A percentile compares a stretch with the other conserved stretches of the same genome.
Conservation (phyloP, 2,113 vertebrate genomes). For the Pseudois nayaur region DNA sequence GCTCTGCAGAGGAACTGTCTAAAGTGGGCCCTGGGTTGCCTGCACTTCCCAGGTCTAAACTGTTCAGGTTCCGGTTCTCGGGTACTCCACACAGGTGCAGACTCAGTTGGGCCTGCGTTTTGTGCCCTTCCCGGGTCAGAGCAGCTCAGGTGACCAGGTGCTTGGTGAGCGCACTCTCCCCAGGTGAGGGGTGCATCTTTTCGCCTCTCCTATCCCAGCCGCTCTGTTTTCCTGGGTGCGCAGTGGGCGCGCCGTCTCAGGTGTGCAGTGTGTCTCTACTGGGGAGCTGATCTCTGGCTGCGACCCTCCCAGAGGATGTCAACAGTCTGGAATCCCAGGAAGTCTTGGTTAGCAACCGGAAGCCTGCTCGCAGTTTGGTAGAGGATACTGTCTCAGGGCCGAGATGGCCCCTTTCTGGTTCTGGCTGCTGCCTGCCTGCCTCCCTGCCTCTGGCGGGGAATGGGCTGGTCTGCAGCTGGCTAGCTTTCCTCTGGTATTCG, state of each 20-base stretch:
- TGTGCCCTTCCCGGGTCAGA: not conserved
- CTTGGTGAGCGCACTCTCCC: not conserved
- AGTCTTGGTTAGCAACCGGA: not conserved
- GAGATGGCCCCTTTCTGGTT: not conserved
- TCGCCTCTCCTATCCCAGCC: not conserved
- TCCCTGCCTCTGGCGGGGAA: not conserved
- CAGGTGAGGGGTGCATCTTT: not conserved
- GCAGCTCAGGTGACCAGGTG: not conserved
- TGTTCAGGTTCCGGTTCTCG: not conserved
- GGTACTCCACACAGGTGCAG: not conserved
- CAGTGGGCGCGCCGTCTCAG: fast-evolving
- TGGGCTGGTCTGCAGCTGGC: not conserved
- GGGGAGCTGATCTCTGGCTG: not conserved
- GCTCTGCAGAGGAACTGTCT: not conserved
- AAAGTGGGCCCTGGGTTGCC: not conserved
- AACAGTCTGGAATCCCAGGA: not conserved
- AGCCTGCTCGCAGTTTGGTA: not conserved
- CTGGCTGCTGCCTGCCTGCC: not conserved
- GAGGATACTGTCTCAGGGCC: not conserved
- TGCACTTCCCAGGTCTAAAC: not conserved
- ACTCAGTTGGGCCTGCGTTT: not conserved
- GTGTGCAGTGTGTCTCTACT: not conserved
- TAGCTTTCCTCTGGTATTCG: not conserved
- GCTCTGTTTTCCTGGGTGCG: not conserved
- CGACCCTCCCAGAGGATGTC: not conserved